Conservation (phyloP, 23 tunicate genomes). For the Botrylloides violaceus region DNA sequence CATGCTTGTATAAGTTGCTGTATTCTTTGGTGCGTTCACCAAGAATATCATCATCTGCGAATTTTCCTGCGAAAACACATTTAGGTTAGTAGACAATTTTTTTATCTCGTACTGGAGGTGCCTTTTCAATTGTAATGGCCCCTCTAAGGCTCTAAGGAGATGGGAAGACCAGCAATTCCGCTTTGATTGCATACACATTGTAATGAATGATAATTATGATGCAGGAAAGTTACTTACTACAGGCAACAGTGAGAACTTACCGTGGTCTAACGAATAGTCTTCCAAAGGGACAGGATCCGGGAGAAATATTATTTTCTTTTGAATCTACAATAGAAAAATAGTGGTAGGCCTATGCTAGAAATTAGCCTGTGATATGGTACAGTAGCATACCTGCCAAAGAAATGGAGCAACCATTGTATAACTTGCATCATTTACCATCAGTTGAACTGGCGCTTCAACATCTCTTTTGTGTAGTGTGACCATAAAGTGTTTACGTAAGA, state of each 20-base stretch:
- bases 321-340: background rate
- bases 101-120: too few species aligned
- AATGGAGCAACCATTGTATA: slow-evolving; percentile 29
- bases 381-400: slow-evolving; percentile 53
- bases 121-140: background rate
- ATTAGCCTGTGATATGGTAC: background rate
- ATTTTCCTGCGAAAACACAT: too few species aligned
- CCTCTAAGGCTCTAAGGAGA: too few species aligned
- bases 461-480: slow-evolving; percentile 43
- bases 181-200: too few species aligned
- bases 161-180: too few species aligned
- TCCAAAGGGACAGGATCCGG: slow-evolving; percentile 25
- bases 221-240: too few species aligned
- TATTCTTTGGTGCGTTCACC: background rate
- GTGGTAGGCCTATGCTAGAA: background rate
- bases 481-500: slow-evolving; percentile 59
- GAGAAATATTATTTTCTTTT: slow-evolving; percentile 3
- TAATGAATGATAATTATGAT: too few species aligned
- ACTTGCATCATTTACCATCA: slow-evolving; percentile 54
- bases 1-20: slow-evolving; percentile 51
- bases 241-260: too few species aligned
- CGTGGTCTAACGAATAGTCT: slow-evolving; percentile 10
- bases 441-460: slow-evolving; percentile 35
- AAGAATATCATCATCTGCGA: background rate
- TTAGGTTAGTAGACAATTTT: too few species aligned